Percentiles rank a stretch among this genome's conserved stretches.
phyloP scores from a whole-genome alignment of 1,140 invertebrate genomes.

The Paracyclopina nana region DNA sequence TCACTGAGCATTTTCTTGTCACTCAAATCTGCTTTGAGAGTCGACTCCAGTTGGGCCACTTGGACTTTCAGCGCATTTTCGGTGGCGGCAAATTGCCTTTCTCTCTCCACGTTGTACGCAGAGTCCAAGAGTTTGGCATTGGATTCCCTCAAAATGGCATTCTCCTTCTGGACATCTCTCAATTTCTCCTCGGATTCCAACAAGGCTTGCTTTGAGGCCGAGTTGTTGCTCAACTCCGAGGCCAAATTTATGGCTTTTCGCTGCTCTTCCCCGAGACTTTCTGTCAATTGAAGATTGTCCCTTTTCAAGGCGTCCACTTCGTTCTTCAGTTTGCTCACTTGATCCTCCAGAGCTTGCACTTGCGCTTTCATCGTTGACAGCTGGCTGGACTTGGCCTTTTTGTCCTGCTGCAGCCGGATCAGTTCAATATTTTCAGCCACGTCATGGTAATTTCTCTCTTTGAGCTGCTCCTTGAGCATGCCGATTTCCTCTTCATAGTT shows the following conservation, averaged over 20 bases:
- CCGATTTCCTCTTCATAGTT: slow-evolving; percentile 28
- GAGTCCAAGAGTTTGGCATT: slow-evolving; percentile 30
- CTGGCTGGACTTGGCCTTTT: slow-evolving; percentile 29
- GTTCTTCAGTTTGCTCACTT: slow-evolving; percentile 17
- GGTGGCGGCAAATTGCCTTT: slow-evolving; percentile 27
- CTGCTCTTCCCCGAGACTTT: slow-evolving; percentile 25
- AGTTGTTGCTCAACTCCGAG: slow-evolving; percentile 24
- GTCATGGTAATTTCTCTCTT: slow-evolving; percentile 26
- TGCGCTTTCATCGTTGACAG: slow-evolving; percentile 26
- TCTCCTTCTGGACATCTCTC: slow-evolving; percentile 26
- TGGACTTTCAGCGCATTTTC: slow-evolving; percentile 29
- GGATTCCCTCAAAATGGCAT: slow-evolving; percentile 28
- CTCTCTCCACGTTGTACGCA: slow-evolving; percentile 28
- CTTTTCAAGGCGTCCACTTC: background rate
- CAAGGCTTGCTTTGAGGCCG: slow-evolving; percentile 20
- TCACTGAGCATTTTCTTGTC: slow-evolving; percentile 29
- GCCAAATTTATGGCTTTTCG: slow-evolving; percentile 25
- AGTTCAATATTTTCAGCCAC: slow-evolving; percentile 31
- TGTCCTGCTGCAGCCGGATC: slow-evolving; percentile 29
- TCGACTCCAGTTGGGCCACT: slow-evolving; percentile 30
- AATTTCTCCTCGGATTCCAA: slow-evolving; percentile 25
- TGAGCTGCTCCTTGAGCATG: slow-evolving; percentile 27
- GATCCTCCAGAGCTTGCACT: slow-evolving; percentile 27
- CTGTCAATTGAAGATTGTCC: background rate
- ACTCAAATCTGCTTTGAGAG: slow-evolving; percentile 28